Percentiles rank a stretch among this genome's conserved stretches.
Evolutionary conservation across 2,113 vertebrate species (phyloP).

Genomic region (Sakesphorus luctuosus): DNA sequence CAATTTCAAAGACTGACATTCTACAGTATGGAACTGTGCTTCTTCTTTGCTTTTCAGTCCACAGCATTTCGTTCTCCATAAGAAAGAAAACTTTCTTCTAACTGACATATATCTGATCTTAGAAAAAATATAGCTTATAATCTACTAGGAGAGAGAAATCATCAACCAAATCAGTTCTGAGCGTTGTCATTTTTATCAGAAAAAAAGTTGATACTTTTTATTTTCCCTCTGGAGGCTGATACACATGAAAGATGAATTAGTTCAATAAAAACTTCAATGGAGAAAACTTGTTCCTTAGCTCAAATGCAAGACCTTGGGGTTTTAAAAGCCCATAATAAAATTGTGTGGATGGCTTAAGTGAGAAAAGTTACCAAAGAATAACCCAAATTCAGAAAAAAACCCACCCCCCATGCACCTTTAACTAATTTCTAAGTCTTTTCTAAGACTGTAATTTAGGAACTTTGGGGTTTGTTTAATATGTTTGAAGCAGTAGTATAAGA

Average conservation of each 20-base stretch:
- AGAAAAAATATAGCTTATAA: not conserved
- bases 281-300: not conserved
- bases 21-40: not conserved
- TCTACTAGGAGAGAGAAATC: not conserved
- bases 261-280: not conserved
- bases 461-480: not conserved
- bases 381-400: not conserved
- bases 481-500: not conserved
- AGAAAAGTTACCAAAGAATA: not conserved
- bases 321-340: not conserved
- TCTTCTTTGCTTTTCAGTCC: not conserved
- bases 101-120: not conserved
- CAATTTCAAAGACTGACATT: not conserved
- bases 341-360: not conserved
- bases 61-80: not conserved
- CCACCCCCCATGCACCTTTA: not conserved
- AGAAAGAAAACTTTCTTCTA: not conserved
- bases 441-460: not conserved
- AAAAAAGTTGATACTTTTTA: not conserved
- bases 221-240: not conserved
- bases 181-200: not conserved
- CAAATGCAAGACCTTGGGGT: not conserved
- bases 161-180: not conserved
- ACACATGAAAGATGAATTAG: constrained; percentile 14
- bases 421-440: not conserved